phyloP scores from a whole-genome alignment of 2,888 invertebrate genomes.

The Monopis laevigella region DNA sequence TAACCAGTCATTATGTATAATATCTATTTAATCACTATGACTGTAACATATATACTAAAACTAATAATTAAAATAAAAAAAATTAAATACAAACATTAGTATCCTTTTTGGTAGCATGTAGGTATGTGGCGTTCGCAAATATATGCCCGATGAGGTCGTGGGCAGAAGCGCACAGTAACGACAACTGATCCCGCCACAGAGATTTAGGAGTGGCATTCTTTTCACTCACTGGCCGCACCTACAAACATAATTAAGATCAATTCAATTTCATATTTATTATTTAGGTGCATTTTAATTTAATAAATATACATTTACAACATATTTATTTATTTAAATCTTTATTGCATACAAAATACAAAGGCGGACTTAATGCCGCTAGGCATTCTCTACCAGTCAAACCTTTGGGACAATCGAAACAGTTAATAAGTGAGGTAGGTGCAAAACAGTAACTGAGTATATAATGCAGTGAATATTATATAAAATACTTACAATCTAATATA shows the following conservation, averaged over 20 bases:
- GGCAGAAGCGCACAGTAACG: constrained; percentile 35
- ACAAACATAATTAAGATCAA: constrained; percentile 1
- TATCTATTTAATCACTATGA: no score
- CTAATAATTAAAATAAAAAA: no score
- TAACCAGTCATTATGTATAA: no score
- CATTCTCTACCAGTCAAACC: background rate
- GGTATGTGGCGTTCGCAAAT: constrained; percentile 30
- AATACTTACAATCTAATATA: no score
- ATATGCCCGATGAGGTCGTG: constrained; percentile 35
- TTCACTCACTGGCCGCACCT: constrained; percentile 49
- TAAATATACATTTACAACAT: constrained; percentile 11
- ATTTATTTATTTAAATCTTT: background rate
- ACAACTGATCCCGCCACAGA: constrained; percentile 49
- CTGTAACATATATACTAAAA: no score
- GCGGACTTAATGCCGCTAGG: background rate
- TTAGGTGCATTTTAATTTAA: background rate
- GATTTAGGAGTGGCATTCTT: constrained; percentile 43
- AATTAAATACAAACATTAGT: no score
- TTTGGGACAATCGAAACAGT: no score
- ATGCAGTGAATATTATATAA: no score
- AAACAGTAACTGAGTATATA: no score
- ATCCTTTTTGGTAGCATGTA: background rate
- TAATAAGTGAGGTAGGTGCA: no score
- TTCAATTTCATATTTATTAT: background rate
- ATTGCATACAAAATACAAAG: no score